These are phyloP conservation scores for Cirrhinus molitorella DNA, from an alignment of 2,797 vertebrate genomes.

Conservation along the genomic window DNA sequence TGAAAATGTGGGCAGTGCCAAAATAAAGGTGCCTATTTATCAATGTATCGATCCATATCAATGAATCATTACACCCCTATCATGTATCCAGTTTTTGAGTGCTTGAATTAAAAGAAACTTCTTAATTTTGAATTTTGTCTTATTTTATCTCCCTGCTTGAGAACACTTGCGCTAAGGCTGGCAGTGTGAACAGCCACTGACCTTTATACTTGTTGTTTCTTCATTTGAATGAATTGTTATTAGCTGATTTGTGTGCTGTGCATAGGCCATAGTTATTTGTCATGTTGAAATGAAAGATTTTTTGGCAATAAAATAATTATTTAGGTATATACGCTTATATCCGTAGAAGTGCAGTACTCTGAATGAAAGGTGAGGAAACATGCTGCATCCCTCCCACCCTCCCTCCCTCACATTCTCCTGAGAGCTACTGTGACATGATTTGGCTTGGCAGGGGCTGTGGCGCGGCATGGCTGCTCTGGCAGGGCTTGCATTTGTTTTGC, in stretches of 20 bases:
- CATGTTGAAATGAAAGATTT: background rate
- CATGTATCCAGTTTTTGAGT: background rate
- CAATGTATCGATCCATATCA: too few relatives aligned
- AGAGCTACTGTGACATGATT: conserved; percentile 46
- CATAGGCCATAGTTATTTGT: background rate
- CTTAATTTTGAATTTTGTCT: background rate
- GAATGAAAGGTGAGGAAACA: background rate
- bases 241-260: background rate
- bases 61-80: too few relatives aligned
- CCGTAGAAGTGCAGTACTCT: background rate
- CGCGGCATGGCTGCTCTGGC: conserved; percentile 15
- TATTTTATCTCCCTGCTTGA: background rate
- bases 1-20: too few relatives aligned
- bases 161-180: background rate
- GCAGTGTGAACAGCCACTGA: background rate
- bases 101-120: background rate
- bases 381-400: background rate
- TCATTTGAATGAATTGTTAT: background rate
- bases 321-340: too few relatives aligned
- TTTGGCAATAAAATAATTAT: background rate
- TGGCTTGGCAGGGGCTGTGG: conserved; percentile 45
- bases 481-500: background rate
- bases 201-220: background rate
- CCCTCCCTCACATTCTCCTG: background rate
- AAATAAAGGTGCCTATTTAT: too few relatives aligned